Base-by-base conservation (phyloP, 2,113 vertebrate species). In the Cyphomyrus plagiostoma region DNA sequence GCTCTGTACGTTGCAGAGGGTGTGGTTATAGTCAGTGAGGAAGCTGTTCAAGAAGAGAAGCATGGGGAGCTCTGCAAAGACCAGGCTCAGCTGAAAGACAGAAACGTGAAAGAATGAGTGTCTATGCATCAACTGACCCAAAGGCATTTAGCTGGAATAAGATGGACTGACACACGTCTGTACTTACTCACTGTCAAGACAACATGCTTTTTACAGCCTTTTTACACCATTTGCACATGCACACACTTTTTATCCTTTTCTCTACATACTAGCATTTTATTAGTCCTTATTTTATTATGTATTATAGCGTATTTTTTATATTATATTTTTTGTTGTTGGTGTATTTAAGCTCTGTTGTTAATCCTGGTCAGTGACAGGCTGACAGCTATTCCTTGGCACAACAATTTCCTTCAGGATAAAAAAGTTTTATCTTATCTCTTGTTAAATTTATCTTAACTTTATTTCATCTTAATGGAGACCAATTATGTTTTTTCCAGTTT, bases 41-140 rank as follows among this genome's bases (percentile, higher is more conserved):
- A 95, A 94, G 1, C 42, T 1, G 52, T 98, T 96, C 92, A 99
- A 96, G 94, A 99, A 97, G 92, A 98, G 95, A 80, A 95, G 48
- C 96, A 97, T 98, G 89, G 98, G 98, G 92, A 99, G 95, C 95
- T 99, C 95, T 0, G 98, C 97, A 0, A 97, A 97, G 87, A 98
- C 96, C 0, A 99, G 98, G 90, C 98, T 98, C 91, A 99, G 92
- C 98, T 99, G 90, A 90, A 80, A 89, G 82, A 84, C 50, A 90
- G 88, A n/a, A 26, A 92, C 15, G 91, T 70, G n/a, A 86, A 91
- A 77, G 88, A 21, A 74, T 80, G 1, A 80, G 48, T 39, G 26
- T 7, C 45, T 39, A 9, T 39, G 39, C 1, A 0, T 26, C 62
- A 11, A 11, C 8, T n/a, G 58, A 19, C 15, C 26, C 8, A 39